phyloP scores from a whole-genome alignment of 2,113 vertebrate species.

The Labrus mixtus region DNA sequence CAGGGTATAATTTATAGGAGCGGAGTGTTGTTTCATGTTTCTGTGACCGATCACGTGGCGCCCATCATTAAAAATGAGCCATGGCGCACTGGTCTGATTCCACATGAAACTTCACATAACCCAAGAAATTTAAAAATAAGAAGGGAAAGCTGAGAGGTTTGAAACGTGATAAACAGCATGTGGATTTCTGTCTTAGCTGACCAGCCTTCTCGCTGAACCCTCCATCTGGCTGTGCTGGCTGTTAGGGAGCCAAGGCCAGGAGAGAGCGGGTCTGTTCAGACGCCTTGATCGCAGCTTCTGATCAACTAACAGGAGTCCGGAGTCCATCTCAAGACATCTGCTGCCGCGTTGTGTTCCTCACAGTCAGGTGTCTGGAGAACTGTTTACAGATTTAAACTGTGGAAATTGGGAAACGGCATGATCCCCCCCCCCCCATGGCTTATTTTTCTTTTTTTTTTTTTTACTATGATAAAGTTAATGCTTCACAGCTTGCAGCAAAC shows the following conservation, averaged over 20 bases:
- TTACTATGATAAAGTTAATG: neutral
- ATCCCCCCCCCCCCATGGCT: neutral
- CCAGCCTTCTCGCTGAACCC: slow-evolving; percentile 22
- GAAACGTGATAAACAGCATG: slow-evolving; percentile 14
- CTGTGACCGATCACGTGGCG: neutral
- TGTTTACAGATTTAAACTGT: slow-evolving; percentile 20
- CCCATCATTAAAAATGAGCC: neutral
- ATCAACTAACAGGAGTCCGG: slow-evolving; percentile 26
- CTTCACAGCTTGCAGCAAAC: neutral
- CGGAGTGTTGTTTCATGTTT: slow-evolving; percentile 45
- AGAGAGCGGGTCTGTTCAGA: slow-evolving; percentile 32
- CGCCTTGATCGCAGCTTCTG: slow-evolving; percentile 34
- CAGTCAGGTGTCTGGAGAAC: slow-evolving; percentile 30
- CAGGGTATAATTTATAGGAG: slow-evolving; percentile 43
- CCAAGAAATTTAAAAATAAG: neutral
- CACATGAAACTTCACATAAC: neutral
- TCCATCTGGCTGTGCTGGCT: slow-evolving; percentile 44
- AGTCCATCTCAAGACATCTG: slow-evolving; percentile 60
- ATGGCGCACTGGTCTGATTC: neutral
- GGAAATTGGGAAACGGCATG: neutral
- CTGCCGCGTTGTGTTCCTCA: slow-evolving; percentile 31
- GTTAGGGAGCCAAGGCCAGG: slow-evolving; percentile 32
- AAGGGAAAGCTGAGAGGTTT: neutral
- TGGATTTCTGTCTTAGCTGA: slow-evolving; percentile 1
- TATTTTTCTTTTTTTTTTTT: neutral